These are phyloP conservation scores for human (Homo sapiens) DNA, from an alignment of 2,113 vertebrate species.

Conservation along the genomic window GRCh38 chr13:56325001-56325500, in stretches of 20 bases:
- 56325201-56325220: neutral
- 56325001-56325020: constrained; percentile 29
- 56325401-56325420: neutral
- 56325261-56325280: neutral
- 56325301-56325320: neutral
- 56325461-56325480: neutral
- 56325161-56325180: neutral
- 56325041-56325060: neutral
- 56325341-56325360: neutral
- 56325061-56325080: neutral
- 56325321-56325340: neutral
- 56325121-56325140: neutral
- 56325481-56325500: neutral
- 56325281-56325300: neutral
- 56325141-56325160: neutral
- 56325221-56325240: neutral
- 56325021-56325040: neutral
- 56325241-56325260: neutral
- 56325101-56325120: neutral
- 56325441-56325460: neutral
- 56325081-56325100: neutral
- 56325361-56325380: neutral
- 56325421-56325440: neutral
- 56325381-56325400: neutral
- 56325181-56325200: neutral